A percentile compares a stretch with the other conserved stretches of the same genome.
Evolutionary conservation across 2,797 vertebrate species (phyloP).

Genomic region (Pseudochromis fuscus): DNA sequence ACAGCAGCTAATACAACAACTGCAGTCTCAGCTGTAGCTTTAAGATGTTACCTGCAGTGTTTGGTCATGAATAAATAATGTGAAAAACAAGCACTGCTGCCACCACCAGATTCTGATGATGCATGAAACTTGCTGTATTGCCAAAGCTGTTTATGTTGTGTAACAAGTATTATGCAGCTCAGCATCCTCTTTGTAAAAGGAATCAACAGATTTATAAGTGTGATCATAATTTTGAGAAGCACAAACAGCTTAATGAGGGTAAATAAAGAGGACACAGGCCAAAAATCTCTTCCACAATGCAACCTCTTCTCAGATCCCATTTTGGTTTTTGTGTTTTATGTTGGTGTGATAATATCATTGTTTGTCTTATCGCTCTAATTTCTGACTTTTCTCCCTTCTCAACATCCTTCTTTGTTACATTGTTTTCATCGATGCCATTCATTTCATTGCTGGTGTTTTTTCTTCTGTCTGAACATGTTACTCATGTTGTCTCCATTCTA

Average conservation of each 20-base stretch:
- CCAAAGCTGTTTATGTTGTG: background rate
- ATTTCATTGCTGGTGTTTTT: slow-evolving; percentile 10
- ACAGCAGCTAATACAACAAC: background rate
- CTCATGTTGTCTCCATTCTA: slow-evolving; percentile 35
- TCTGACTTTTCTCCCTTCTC: slow-evolving; percentile 20
- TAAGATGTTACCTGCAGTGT: background rate
- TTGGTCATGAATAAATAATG: slow-evolving; percentile 37
- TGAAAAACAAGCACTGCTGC: too few relatives aligned
- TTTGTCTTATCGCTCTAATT: slow-evolving; percentile 19
- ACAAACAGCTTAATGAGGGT: background rate
- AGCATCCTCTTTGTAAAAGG: background rate
- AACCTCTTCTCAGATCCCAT: slow-evolving; percentile 52
- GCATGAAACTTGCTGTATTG: background rate
- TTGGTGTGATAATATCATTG: background rate
- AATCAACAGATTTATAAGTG: background rate
- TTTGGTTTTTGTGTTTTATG: slow-evolving; percentile 49
- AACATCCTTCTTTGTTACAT: slow-evolving; percentile 23
- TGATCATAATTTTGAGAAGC: background rate
- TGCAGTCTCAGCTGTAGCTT: slow-evolving; percentile 1
- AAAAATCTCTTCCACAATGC: slow-evolving; percentile 18
- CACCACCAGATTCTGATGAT: background rate
- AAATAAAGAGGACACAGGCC: background rate
- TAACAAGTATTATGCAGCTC: background rate
- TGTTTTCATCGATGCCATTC: slow-evolving; percentile 13
- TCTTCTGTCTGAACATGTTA: slow-evolving; percentile 16